Conservation (phyloP, 1,140 invertebrate species). For the Cyclina sinensis region DNA sequence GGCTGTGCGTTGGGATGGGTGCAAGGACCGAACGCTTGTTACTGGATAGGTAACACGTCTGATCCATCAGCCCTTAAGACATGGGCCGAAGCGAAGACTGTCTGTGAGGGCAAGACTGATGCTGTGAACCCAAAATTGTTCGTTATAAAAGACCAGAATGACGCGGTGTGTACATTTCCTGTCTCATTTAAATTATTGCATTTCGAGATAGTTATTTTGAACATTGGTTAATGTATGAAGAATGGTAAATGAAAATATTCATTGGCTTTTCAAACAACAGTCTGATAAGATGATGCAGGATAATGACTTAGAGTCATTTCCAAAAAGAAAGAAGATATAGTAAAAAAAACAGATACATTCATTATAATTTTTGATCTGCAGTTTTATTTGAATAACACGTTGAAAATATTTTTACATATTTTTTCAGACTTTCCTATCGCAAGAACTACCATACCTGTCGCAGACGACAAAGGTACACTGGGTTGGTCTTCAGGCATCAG, state of each 20-base stretch:
- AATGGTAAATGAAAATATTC: too few species aligned
- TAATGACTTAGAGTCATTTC: too few species aligned
- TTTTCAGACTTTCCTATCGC: slow-evolving; percentile 13
- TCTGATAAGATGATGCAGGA: too few species aligned
- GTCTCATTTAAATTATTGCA: too few species aligned
- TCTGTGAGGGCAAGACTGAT: slow-evolving; percentile 3
- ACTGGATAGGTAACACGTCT: slow-evolving; percentile 37
- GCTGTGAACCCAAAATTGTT: slow-evolving; percentile 15
- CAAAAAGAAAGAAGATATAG: too few species aligned
- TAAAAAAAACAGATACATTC: too few species aligned
- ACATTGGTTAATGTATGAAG: too few species aligned
- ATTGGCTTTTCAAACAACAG: too few species aligned
- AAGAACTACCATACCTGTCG: slow-evolving; percentile 34
- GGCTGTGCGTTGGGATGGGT: slow-evolving; percentile 44
- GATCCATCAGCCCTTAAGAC: slow-evolving; percentile 11
- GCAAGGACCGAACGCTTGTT: neutral
- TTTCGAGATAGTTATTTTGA: too few species aligned
- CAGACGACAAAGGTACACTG: slow-evolving; percentile 44
- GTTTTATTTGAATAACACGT: too few species aligned
- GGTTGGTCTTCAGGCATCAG: slow-evolving; percentile 7
- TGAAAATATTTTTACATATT: too few species aligned
- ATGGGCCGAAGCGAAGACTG: slow-evolving; percentile 33
- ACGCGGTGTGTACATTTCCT: slow-evolving; percentile 18
- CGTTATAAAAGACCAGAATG: slow-evolving; percentile 19
- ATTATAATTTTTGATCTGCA: too few species aligned